A percentile compares a stretch with the other conserved stretches of the same genome.
These are phyloP conservation scores for Epinephelus awoara DNA, from an alignment of 2,797 vertebrate genomes.

Conservation along the genomic window DNA sequence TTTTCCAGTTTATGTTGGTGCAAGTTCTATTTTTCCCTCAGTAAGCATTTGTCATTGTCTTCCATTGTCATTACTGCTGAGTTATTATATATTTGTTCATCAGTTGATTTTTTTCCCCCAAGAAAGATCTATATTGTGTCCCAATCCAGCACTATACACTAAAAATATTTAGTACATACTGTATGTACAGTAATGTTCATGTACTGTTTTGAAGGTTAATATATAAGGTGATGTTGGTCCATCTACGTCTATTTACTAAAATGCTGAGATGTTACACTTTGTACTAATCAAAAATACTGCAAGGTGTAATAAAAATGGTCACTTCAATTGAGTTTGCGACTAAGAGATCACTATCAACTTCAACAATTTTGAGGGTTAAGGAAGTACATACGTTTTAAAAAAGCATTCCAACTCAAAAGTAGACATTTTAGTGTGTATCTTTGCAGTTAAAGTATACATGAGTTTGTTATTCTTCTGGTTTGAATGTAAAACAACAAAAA, in stretches of 20 bases:
- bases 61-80: background rate
- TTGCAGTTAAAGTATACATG: too few relatives aligned
- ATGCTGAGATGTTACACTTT: background rate
- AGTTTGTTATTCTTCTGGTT: too few relatives aligned
- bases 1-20: background rate
- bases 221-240: background rate
- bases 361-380: too few relatives aligned
- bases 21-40: background rate
- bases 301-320: too few relatives aligned
- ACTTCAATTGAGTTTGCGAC: too few relatives aligned
- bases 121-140: background rate
- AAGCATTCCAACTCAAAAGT: too few relatives aligned
- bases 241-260: background rate
- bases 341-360: background rate
- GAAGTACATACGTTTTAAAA: too few relatives aligned
- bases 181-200: background rate
- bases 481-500: too few relatives aligned
- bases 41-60: background rate
- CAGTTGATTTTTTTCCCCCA: rapidly evolving
- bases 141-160: background rate
- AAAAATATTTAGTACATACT: background rate
- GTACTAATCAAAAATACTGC: background rate
- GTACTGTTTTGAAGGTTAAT: background rate
- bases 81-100: background rate
- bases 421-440: too few relatives aligned